Conservation (phyloP, 2,113 vertebrate species). For the Oreochromis tanganicae region DNA sequence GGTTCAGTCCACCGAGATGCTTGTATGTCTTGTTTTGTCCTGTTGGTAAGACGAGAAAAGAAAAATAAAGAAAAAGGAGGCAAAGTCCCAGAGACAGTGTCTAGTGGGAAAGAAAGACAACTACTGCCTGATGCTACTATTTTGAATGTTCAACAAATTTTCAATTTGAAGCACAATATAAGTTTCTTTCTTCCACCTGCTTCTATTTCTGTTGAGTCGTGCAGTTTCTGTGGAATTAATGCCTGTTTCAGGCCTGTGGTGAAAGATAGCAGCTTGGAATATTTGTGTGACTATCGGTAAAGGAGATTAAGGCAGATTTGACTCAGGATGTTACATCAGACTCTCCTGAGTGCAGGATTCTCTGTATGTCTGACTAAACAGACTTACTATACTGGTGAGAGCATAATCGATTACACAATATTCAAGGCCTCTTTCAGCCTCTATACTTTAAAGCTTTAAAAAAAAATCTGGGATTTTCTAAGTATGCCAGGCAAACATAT, state of each 20-base stretch:
- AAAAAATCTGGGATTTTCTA: neutral
- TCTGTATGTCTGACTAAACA: neutral
- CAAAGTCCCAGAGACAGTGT: neutral
- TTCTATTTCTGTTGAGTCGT: neutral
- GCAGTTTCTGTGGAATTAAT: neutral
- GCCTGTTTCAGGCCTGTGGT: neutral
- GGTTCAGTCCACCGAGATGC: neutral
- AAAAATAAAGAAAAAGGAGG: neutral
- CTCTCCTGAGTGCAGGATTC: neutral
- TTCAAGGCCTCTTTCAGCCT: neutral
- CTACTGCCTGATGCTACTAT: neutral
- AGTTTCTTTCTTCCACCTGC: neutral
- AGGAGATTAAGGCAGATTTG: constrained; percentile 15
- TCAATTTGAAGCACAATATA: neutral
- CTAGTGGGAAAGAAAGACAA: neutral
- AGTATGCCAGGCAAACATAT: neutral
- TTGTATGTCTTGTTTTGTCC: neutral
- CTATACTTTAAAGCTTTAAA: neutral
- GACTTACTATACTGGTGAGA: neutral
- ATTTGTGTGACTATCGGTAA: constrained; percentile 5
- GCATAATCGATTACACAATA: neutral
- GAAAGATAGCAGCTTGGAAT: constrained; percentile 1
- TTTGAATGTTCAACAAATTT: neutral
- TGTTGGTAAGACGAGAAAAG: neutral
- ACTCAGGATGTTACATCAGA: constrained; percentile 10